Evolutionary conservation across 2,888 invertebrate species (phyloP).

Genomic region (Petrolisthes cinctipes): DNA sequence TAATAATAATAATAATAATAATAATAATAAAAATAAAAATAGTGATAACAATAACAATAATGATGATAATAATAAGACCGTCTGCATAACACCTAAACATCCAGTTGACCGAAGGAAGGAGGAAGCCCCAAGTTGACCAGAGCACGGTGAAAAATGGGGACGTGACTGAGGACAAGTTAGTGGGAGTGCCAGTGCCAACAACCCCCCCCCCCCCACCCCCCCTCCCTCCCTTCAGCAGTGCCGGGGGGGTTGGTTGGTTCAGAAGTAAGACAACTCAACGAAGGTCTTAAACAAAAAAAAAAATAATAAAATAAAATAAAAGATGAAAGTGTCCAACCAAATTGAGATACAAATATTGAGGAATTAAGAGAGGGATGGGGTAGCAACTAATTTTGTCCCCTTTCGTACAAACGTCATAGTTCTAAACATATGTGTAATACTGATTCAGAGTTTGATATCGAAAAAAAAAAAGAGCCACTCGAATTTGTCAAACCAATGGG

Average conservation of each 20-base stretch:
- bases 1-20: background rate
- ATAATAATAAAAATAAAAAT: background rate
- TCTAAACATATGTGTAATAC: no score
- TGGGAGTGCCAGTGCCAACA: no score
- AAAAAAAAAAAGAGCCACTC: no score
- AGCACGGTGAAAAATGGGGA: background rate
- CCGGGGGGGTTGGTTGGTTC: background rate
- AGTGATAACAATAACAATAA: background rate
- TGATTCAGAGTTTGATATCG: no score
- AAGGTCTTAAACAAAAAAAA: background rate
- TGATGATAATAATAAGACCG: background rate
- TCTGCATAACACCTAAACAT: no score
- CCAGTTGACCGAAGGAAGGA: background rate
- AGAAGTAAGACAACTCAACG: no score
- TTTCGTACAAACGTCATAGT: no score
- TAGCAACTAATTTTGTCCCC: no score
- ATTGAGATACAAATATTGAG: background rate
- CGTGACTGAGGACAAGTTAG: no score
- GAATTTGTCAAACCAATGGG: no score
- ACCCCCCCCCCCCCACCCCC: no score
- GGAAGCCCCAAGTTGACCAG: background rate
- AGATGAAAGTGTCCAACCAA: background rate
- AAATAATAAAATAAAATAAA: conserved; percentile 3
- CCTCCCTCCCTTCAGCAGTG: no score
- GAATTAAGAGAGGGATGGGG: background rate